Conservation (phyloP, 2,113 vertebrate species). For the Mustela nigripes region DNA sequence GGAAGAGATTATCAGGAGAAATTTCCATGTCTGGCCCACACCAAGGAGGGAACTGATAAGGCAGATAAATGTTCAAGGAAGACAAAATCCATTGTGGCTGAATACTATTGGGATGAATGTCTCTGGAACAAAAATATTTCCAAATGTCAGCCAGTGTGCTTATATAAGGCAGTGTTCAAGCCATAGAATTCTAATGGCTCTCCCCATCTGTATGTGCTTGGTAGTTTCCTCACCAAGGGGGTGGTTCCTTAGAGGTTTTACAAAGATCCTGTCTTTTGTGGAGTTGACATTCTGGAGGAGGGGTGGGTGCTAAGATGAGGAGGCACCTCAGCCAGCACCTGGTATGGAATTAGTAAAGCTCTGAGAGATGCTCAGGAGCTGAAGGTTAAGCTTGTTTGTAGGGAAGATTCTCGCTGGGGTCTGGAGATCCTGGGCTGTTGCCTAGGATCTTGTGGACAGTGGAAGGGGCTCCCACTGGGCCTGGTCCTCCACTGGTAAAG, state of each 20-base stretch:
- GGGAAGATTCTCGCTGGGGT: background rate
- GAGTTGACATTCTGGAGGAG: background rate
- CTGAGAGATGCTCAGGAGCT: background rate
- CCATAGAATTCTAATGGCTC: background rate
- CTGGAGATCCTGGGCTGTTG: background rate
- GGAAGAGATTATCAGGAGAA: background rate
- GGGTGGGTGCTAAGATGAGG: background rate
- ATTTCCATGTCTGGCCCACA: background rate
- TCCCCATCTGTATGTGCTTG: background rate
- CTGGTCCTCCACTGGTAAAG: background rate
- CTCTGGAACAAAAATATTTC: background rate
- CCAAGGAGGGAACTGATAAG: background rate
- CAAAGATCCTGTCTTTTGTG: background rate
- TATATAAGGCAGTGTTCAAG: background rate
- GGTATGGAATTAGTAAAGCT: background rate
- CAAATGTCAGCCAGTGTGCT: background rate
- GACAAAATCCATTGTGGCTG: background rate
- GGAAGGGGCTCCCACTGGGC: background rate
- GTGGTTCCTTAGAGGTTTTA: background rate
- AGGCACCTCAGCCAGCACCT: background rate
- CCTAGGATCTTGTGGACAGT: background rate
- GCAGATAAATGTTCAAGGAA: constrained; percentile 3
- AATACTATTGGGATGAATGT: background rate
- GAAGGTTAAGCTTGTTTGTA: background rate
- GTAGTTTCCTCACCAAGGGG: background rate